phyloP scores from a whole-genome alignment of 2,113 vertebrate genomes.

The Collichthys lucidus region DNA sequence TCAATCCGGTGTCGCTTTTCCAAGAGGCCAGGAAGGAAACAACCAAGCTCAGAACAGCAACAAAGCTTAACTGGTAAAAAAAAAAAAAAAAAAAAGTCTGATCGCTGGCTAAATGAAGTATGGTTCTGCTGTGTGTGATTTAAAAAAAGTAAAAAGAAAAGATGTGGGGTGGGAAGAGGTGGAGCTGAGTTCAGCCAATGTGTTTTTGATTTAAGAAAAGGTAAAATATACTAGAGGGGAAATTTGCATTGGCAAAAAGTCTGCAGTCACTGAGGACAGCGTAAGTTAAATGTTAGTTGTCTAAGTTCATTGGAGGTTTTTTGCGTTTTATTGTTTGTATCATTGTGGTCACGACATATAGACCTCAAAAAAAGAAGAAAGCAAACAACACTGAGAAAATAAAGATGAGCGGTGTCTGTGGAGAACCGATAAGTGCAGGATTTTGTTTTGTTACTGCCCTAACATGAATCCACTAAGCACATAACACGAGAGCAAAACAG shows the following conservation, averaged over 20 bases:
- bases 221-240: conserved; percentile 35
- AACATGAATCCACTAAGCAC: background rate
- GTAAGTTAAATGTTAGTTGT: background rate
- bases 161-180: conserved; percentile 2
- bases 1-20: conserved; percentile 76
- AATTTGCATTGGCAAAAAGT: conserved; percentile 42
- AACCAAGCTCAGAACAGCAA: conserved; percentile 53
- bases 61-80: conserved; percentile 43
- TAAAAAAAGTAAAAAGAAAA: conserved; percentile 1
- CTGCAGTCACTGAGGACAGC: conserved; percentile 26
- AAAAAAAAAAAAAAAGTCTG: conserved; percentile 44
- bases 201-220: conserved; percentile 66
- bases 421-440: background rate
- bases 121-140: conserved; percentile 51
- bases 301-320: background rate
- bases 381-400: background rate
- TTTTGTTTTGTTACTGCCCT: background rate
- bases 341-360: background rate
- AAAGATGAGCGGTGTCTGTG: background rate
- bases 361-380: background rate
- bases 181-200: conserved; percentile 63
- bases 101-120: conserved; percentile 50
- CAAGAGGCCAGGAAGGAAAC: conserved; percentile 69
- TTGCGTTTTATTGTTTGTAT: conserved; percentile 4
- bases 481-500: background rate